Base-by-base conservation (phyloP, 2,797 vertebrate genomes). In the Euphonia xanthogaster region DNA sequence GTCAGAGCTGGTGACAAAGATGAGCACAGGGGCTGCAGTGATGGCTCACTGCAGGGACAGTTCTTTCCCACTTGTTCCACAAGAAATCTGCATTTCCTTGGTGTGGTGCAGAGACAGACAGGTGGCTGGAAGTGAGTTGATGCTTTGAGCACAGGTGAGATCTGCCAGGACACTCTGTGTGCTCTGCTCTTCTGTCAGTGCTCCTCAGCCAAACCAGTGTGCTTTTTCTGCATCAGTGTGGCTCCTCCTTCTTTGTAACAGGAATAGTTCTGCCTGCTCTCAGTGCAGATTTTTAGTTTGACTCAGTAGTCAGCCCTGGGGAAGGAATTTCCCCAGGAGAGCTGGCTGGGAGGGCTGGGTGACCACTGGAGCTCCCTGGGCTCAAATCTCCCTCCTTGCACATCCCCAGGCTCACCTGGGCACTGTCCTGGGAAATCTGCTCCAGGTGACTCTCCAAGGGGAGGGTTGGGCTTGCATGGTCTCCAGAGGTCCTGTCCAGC, bases 401-500 rank as follows among this genome's bases (percentile, higher is more conserved):
- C 8, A 5, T 42, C 5, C 14, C 55, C 8, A 65, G 1, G 44
- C 48, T 33, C 51, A 0, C 33, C 33, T 57, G 53, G n/a, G 5
- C 6, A 3, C 22, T 33, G 40, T 67, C 28, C 67, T 47, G 40
- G 54, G 40, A 40, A 68, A 5, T 15, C 21, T 54, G 31, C 45
- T 86, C 12, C 22, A 17, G 33, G 33, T 37, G 58, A 45, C 73
- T 37, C 53, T 39, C 19, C 13, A 33, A 72, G 18, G 7, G 1
- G 1, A 7, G 8, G 4, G 2, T 5, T 76, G 42, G 50, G n/a
- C 1, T 48, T 17, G 1, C 0, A 0, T 23, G 8, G 4, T 30
- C 17, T 66, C 30, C n/a, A 48, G 67, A 68, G 72, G 20, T 78
- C 42, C 51, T 88, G 50, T 44, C 85, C 65, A 72, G 2, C 37